phyloP scores from a whole-genome alignment of 2,888 invertebrate genomes.

The Pecten maximus region DNA sequence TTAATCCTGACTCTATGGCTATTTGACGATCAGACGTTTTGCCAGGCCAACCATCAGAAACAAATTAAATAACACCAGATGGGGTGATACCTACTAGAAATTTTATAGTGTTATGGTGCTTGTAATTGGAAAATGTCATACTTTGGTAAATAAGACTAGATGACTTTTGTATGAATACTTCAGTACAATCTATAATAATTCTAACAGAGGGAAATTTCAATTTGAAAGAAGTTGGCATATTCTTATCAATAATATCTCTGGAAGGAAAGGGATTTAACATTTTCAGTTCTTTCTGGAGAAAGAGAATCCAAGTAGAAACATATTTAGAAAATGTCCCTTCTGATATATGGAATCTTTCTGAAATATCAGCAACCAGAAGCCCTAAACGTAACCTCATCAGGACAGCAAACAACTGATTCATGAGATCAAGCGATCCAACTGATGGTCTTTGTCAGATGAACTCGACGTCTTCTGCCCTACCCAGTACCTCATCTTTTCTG shows the following conservation, averaged over 20 bases:
- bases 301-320: too few species aligned
- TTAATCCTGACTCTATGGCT: not conserved
- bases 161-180: conserved; percentile 40
- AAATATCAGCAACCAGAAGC: too few species aligned
- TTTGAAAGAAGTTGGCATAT: not conserved
- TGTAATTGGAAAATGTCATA: conserved; percentile 42
- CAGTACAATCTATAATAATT: conserved; percentile 39
- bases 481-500: too few species aligned
- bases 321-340: too few species aligned
- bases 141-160: conserved; percentile 26
- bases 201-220: not conserved
- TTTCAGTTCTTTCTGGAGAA: too few species aligned
- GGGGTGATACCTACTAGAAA: conserved; percentile 45
- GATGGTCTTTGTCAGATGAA: too few species aligned
- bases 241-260: not conserved
- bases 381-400: too few species aligned
- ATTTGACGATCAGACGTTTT: conserved; percentile 11
- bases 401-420: too few species aligned
- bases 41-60: conserved; percentile 37
- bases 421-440: too few species aligned
- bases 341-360: too few species aligned
- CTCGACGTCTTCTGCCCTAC: too few species aligned
- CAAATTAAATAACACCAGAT: conserved; percentile 43
- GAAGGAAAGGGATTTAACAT: not conserved
- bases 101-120: conserved; percentile 40